A percentile compares a stretch with the other conserved stretches of the same genome.
Conservation (phyloP, 30 jellyfish, hydroid and myxozoan genomes). For the Chrysaora quinquecirrha region DNA sequence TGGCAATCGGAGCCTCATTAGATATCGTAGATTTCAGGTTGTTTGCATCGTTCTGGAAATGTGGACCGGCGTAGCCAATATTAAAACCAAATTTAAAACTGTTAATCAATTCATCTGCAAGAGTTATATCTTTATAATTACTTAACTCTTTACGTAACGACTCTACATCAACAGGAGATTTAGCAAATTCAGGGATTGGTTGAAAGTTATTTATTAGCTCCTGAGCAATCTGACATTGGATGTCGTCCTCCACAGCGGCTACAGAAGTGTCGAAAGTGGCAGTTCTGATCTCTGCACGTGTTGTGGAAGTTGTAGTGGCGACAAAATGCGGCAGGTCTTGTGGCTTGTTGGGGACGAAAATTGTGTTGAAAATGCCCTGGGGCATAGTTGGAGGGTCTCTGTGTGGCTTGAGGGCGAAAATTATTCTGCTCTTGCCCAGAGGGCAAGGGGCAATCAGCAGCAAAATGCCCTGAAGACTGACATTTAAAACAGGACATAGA, state of each 20-base stretch:
- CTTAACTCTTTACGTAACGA: not conserved
- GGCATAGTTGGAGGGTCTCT: too few relatives aligned
- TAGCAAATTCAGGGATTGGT: not conserved
- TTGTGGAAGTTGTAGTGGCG: not conserved
- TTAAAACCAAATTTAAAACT: not conserved
- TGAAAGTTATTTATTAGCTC: not conserved
- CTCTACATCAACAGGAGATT: not conserved
- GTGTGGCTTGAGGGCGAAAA: not conserved
- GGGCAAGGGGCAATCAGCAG: not conserved
- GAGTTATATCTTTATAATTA: not conserved
- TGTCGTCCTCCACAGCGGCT: not conserved
- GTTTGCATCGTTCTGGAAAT: not conserved
- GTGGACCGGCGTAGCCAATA: conserved; percentile 8
- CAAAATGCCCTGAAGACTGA: not conserved
- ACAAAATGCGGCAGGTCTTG: not conserved
- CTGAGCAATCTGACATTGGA: not conserved
- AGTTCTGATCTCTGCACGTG: not conserved
- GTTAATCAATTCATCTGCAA: not conserved
- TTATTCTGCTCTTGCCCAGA: not conserved
- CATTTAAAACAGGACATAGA: not conserved
- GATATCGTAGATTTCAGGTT: not conserved
- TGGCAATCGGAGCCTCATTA: not conserved
- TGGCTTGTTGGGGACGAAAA: too few relatives aligned
- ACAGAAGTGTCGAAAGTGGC: not conserved
- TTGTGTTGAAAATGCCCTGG: too few relatives aligned